Conservation (phyloP, 2,113 vertebrate species). For the Notothenia coriiceps region DNA sequence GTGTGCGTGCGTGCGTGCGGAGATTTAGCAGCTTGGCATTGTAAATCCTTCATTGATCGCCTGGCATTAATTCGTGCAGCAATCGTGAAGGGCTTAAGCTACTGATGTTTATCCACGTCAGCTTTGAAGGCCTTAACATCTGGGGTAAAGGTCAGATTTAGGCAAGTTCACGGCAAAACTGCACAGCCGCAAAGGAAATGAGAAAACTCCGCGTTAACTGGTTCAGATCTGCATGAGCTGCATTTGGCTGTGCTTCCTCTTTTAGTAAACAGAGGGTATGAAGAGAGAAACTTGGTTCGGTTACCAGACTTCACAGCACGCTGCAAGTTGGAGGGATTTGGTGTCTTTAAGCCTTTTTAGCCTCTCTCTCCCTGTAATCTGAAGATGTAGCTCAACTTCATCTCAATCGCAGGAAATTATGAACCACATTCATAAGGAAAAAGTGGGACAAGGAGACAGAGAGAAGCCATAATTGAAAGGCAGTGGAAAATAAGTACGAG, state of each 20-base stretch:
- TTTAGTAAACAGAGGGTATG: slow-evolving; percentile 30
- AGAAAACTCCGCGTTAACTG: slow-evolving; percentile 36
- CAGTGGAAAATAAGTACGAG: neutral
- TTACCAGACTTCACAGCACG: slow-evolving; percentile 41
- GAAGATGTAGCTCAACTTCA: slow-evolving; percentile 49
- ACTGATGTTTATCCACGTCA: slow-evolving; percentile 63
- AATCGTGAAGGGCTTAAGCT: slow-evolving; percentile 51
- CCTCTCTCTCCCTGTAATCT: slow-evolving; percentile 56
- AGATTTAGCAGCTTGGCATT: slow-evolving; percentile 61
- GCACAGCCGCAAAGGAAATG: slow-evolving; percentile 35
- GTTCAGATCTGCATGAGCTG: slow-evolving; percentile 15
- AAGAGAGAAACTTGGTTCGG: slow-evolving; percentile 5
- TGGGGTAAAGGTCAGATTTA: slow-evolving; percentile 70
- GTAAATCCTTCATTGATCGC: slow-evolving; percentile 75
- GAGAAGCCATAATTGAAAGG: neutral
- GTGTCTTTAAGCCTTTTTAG: slow-evolving; percentile 46
- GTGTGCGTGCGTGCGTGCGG: no score
- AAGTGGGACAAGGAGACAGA: neutral
- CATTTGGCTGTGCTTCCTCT: slow-evolving; percentile 16
- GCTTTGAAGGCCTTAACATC: slow-evolving; percentile 71
- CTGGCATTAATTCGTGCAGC: slow-evolving; percentile 57
- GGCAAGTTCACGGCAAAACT: slow-evolving; percentile 46
- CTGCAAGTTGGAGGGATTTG: slow-evolving; percentile 41
- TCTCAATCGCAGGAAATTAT: slow-evolving; percentile 27
- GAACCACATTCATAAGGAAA: slow-evolving; percentile 19